phyloP scores from a whole-genome alignment of 2,113 vertebrate genomes.

The Erpornis zantholeuca region DNA sequence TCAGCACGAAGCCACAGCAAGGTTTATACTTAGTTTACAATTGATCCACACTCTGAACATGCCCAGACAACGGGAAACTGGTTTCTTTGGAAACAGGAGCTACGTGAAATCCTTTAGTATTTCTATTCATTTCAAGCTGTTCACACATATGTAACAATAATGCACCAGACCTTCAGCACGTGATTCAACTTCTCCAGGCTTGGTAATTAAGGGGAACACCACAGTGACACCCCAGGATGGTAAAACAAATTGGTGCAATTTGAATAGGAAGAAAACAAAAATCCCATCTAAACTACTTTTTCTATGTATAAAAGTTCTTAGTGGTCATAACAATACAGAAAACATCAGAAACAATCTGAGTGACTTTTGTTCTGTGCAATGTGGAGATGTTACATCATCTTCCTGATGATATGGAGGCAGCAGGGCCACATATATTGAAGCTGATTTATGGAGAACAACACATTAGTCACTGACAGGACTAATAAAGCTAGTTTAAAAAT shows the following conservation, averaged over 20 bases:
- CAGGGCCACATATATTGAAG: background rate
- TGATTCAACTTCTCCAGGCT: constrained; percentile 61
- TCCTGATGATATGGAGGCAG: background rate
- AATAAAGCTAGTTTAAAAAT: background rate
- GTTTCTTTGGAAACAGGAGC: constrained; percentile 79
- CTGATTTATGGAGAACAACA: background rate
- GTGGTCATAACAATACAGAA: background rate
- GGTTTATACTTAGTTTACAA: constrained; percentile 50
- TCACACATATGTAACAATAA: constrained; percentile 65
- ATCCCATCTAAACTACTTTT: background rate
- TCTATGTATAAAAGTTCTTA: background rate
- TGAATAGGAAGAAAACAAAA: background rate
- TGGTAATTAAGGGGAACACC: constrained; percentile 19
- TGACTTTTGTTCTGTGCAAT: background rate
- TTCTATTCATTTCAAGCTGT: constrained; percentile 66
- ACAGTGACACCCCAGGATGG: background rate
- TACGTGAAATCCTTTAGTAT: constrained; percentile 55
- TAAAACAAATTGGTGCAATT: background rate
- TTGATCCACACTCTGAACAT: constrained; percentile 62
- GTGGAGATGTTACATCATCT: background rate
- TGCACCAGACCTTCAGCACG: constrained; percentile 32
- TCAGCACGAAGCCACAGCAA: constrained; percentile 27
- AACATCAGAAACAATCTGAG: background rate
- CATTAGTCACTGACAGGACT: background rate
- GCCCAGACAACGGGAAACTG: constrained; percentile 71